A percentile compares a stretch with the other conserved stretches of the same genome.
Evolutionary conservation across 2,888 invertebrate species (phyloP).

Genomic region (Nomada ruficornis): DNA sequence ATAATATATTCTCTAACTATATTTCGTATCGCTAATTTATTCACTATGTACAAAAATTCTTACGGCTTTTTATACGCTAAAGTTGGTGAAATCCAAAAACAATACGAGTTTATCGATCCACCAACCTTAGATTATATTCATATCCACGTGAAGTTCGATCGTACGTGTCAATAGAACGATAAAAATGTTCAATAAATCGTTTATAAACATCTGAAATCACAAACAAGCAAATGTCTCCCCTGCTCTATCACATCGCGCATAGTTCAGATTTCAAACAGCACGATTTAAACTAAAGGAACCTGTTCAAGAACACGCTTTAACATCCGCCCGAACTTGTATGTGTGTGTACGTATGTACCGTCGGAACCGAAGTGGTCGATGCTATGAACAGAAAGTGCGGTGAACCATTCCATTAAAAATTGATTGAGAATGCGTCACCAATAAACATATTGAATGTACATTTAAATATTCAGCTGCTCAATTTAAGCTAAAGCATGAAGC

Average conservation of each 20-base stretch:
- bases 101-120: constrained; percentile 25
- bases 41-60: constrained; percentile 63
- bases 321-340: too few relatives aligned
- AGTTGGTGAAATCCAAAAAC: constrained; percentile 34
- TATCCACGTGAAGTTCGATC: constrained; percentile 15
- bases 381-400: too few relatives aligned
- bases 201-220: constrained; percentile 50
- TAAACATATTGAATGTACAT: background rate
- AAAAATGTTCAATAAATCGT: constrained; percentile 12
- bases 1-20: constrained; percentile 50
- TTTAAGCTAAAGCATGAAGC: background rate
- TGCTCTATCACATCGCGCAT: constrained; percentile 14
- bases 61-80: constrained; percentile 32
- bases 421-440: background rate
- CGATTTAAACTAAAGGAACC: constrained; percentile 40
- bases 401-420: background rate
- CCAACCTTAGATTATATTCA: constrained; percentile 41
- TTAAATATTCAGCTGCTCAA: background rate
- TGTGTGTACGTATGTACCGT: too few relatives aligned
- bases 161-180: constrained; percentile 17
- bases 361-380: too few relatives aligned
- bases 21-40: constrained; percentile 52
- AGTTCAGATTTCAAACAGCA: constrained; percentile 22
- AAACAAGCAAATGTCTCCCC: constrained; percentile 22
- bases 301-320: background rate